A percentile compares a stretch with the other conserved stretches of the same genome.
Evolutionary conservation across 2,113 vertebrate species (phyloP).

Genomic region (Catharus fuscescens): DNA sequence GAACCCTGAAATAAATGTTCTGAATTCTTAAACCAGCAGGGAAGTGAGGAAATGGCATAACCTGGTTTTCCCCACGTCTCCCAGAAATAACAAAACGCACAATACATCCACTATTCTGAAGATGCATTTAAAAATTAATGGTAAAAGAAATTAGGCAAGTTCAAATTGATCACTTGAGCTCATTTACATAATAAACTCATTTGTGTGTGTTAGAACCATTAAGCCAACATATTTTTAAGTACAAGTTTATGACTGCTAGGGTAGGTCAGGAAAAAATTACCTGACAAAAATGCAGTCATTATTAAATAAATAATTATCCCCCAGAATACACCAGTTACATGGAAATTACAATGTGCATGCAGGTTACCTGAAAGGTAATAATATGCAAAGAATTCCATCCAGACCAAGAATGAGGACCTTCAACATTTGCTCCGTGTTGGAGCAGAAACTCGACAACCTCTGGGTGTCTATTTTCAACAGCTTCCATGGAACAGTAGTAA

Average conservation of each 20-base stretch:
- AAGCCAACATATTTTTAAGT: background rate
- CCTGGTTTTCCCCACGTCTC: background rate
- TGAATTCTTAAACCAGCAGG: background rate
- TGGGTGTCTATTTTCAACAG: conserved; percentile 78
- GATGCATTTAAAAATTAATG: background rate
- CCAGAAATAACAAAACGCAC: background rate
- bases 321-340: conserved; percentile 39
- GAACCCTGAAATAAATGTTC: conserved; percentile 76
- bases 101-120: background rate
- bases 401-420: conserved; percentile 84
- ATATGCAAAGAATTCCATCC: conserved; percentile 95
- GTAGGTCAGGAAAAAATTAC: conserved; percentile 22
- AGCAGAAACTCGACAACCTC: conserved; percentile 81
- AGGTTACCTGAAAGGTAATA: conserved; percentile 83
- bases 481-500: conserved; percentile 56
- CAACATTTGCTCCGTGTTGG: conserved; percentile 79
- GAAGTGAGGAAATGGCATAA: fast-evolving
- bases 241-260: background rate
- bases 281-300: background rate
- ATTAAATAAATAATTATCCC: background rate
- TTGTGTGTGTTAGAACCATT: background rate
- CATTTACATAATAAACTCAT: background rate
- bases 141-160: background rate
- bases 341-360: conserved; percentile 11
- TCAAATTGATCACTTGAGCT: background rate